Percentiles rank a stretch among this genome's conserved stretches.
These are phyloP conservation scores for Phrynocephalus versicolor DNA, from an alignment of 2,113 vertebrate genomes.

Conservation along the genomic window DNA sequence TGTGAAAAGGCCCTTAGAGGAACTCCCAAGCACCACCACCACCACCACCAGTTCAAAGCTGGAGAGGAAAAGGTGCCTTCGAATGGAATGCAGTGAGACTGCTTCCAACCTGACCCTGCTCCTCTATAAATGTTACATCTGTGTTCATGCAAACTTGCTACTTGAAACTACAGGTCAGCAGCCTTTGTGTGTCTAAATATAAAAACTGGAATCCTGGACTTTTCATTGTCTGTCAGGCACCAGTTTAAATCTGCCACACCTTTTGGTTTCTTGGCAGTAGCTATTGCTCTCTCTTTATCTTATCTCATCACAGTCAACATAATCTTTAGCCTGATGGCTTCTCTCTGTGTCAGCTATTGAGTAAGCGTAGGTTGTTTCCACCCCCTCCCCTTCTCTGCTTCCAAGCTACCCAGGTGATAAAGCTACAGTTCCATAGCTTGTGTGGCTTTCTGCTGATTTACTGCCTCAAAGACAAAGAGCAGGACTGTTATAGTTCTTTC, in stretches of 20 bases:
- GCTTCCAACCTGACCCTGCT: neutral
- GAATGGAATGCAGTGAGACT: neutral
- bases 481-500: rapidly evolving
- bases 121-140: neutral
- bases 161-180: neutral
- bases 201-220: neutral
- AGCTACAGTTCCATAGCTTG: neutral
- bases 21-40: no score
- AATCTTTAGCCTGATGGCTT: neutral
- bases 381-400: neutral
- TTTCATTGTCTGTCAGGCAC: neutral
- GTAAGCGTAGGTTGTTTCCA: neutral
- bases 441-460: neutral
- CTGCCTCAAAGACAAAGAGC: neutral
- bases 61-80: neutral
- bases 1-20: no score
- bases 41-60: no score
- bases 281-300: slow-evolving; percentile 41
- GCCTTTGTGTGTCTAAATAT: neutral
- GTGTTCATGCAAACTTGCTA: neutral
- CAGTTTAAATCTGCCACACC: neutral
- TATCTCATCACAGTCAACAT: neutral
- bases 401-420: neutral
- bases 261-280: neutral
- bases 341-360: neutral